These are phyloP conservation scores for Cepaea hortensis DNA, from an alignment of 2,888 invertebrate species.

Conservation along the genomic window DNA sequence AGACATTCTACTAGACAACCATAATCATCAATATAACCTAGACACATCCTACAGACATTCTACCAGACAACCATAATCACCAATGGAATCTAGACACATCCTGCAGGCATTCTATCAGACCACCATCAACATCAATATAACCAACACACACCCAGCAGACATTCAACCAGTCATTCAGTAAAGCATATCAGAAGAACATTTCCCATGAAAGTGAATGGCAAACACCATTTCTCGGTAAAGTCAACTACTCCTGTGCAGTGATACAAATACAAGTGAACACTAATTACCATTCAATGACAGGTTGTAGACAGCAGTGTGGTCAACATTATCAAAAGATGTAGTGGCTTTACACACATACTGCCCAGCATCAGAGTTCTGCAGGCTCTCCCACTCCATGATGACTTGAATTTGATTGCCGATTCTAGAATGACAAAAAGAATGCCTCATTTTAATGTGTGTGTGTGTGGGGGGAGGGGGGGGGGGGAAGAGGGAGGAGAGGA, in stretches of 20 bases:
- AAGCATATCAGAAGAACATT: background rate
- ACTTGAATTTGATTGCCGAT: slow-evolving; percentile 50
- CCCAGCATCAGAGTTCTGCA: slow-evolving; percentile 52
- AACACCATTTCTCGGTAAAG: background rate
- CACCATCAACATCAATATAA: no score
- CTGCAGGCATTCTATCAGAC: no score
- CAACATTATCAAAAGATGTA: slow-evolving; percentile 16
- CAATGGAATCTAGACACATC: no score
- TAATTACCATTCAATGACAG: slow-evolving; percentile 41
- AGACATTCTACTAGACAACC: background rate
- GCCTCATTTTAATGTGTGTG: no score
- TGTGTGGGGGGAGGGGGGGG: no score
- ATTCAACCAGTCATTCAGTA: background rate
- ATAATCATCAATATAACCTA: no score
- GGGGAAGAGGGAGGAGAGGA: no score
- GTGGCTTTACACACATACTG: slow-evolving; percentile 51
- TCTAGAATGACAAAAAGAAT: slow-evolving; percentile 48
- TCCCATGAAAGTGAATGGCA: no score
- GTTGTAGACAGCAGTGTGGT: slow-evolving; percentile 10
- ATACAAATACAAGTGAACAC: background rate
- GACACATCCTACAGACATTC: no score
- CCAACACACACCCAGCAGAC: background rate
- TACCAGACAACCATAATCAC: no score
- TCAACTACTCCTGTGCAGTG: background rate
- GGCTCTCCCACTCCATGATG: slow-evolving; percentile 44